phyloP scores from a whole-genome alignment of 1,140 invertebrate species.

The Tetraneura akinire region DNA sequence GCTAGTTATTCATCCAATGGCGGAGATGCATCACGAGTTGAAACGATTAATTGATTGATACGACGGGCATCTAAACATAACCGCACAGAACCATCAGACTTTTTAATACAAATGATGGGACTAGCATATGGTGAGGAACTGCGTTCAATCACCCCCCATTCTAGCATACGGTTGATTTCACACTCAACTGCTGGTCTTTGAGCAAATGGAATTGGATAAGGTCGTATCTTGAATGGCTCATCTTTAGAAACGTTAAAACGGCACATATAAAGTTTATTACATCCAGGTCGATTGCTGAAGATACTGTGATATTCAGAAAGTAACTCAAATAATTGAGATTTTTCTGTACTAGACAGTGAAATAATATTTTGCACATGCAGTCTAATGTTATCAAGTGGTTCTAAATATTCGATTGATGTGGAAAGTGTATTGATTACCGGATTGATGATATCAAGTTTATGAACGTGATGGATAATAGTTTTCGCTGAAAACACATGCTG shows the following conservation, averaged over 20 bases:
- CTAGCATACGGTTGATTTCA: neutral
- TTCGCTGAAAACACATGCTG: neutral
- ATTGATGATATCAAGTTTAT: neutral
- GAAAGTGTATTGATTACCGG: neutral
- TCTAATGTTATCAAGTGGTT: neutral
- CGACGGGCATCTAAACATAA: constrained; percentile 11
- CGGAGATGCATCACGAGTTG: neutral
- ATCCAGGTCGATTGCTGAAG: neutral
- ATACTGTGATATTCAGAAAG: neutral
- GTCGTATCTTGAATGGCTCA: neutral
- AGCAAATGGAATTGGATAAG: neutral
- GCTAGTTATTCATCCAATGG: neutral
- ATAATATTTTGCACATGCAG: neutral
- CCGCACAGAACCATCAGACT: neutral
- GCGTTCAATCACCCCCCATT: constrained; percentile 24
- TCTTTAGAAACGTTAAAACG: neutral
- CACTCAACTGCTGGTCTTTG: neutral
- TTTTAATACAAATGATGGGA: neutral
- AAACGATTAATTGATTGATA: neutral
- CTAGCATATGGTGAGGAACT: neutral
- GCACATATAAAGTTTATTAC: neutral
- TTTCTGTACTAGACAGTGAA: neutral
- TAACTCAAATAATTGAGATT: neutral
- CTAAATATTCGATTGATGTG: neutral
- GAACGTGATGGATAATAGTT: neutral